Evolutionary conservation across 1,140 invertebrate genomes (phyloP), one percentile per base, ranked within the genome.

Genomic region (Plutomurus gul): DNA sequence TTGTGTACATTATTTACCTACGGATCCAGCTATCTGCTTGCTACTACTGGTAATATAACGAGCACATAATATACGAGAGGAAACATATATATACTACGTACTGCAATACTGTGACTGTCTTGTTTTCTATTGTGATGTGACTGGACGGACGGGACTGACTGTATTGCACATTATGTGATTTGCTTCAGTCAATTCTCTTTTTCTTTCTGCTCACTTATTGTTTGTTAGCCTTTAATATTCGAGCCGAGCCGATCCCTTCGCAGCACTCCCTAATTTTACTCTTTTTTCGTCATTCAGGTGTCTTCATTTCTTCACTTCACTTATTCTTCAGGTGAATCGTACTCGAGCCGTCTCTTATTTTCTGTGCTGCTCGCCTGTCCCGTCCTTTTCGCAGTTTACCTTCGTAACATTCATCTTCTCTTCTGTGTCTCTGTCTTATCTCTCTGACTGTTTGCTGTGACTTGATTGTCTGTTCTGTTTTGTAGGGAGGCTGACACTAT

Each of bases 241-340:
- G n/a, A 60, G 51, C 51, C 22, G 65, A 37, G 72, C 72, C 72
- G 72, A 74, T 74, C 72, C 72, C 72, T 74, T 74, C n/a, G 36
- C 36, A 47, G 36, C 72, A 74, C 72, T 74, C 72, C 72, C 39
- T 74, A 49, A 74, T 74, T 74, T 74, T 47, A 49, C 39, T 47
- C 72, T 47, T 74, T 74, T 49, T 74, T 74, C 25, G 43, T 74
- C 72, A 47, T 49, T 74, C 72, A 74, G 72, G 72, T 74, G 43
- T 74, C 43, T 74, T 74, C 40, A 74, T 43, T 72, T 72, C 72
- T 74, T 46, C 72, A 74, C 43, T 49, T 74, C 25, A 74, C 25
- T 49, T 47, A 11, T 49, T 47, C 27, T 74, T 33, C 43, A 16
- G 22, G 27, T 8, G 39, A n/a, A 33, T 65, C 36, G 56, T 65